Evolutionary conservation across 2,888 invertebrate genomes (phyloP), one percentile per base, ranked within the genome.

Genomic region (Amorpha juglandis): DNA sequence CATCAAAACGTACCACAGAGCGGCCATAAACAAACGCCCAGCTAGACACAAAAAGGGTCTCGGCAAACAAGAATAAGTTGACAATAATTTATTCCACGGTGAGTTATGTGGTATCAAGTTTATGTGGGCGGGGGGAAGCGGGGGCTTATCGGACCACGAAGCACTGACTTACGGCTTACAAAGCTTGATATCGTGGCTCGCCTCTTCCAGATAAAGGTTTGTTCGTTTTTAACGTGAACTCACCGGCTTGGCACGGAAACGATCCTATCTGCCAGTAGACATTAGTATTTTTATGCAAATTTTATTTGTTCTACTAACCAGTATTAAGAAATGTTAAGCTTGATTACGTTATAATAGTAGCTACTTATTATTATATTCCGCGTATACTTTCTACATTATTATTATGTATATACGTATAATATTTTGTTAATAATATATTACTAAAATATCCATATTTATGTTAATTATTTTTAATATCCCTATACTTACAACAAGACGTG

Each of bases 21-120:
- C 7, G 19, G 58, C 8, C 12, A 58, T 58, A 65, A 66, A 63
- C 48, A 42, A 63, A 63, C 52, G 58, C 63, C 48, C 38, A 62
- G 62, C 80, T 82, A 82, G 79, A 74, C 72, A 79, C 83, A 83
- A 87, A 86, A 87, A 88, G 81, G 80, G 82, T 80, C 78, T 78
- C 71, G 70, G 73, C 76, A 84, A 82, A 83, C 83, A 84, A 83
- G 83, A 86, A 87, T 88, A 88, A 86, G 84, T 86, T 82, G 80
- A 86, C 82, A 84, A 89, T 90, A 89, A 88, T 81, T 91, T 90
- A 91, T 89, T 87, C 87, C 78, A 80, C 79, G 80, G 87, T 89
- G 90, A 92, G 85, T 92, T 90, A 92, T 88, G 83, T 86, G 79
- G 84, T 86, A 88, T 87, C 84, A 89, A 87, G 87, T 88, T 87